Evolutionary conservation across 2,797 vertebrate species (phyloP), one percentile per base, ranked within the genome.

Genomic region (Lacerta viridis): DNA sequence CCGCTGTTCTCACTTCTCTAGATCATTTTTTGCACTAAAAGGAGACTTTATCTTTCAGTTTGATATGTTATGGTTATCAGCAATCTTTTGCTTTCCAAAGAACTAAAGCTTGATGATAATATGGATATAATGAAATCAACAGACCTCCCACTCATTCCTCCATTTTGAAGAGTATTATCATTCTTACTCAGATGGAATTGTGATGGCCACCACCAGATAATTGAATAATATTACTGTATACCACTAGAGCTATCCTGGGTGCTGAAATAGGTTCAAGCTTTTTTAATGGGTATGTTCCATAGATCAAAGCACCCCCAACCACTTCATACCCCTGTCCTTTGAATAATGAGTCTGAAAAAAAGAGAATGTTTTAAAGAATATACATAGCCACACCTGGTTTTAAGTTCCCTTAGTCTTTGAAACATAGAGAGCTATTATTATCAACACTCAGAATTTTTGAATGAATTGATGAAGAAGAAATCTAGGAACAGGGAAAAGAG

Each of bases 11-110:
- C 82, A 88, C 87, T 92, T 94, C 83, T 93, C 80, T 69, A 87
- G 81, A 90, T 87, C 83, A 88, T 90, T 87, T 90, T 87, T 91
- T 92, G 39, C 5, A 77, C 76, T 68, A 88, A 91, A 92, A 90
- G 81, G 43, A 92, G 89, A 80, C 88, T 84, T 85, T 88, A 7
- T 91, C 84, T 88, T 88, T 64, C 84, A 85, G 64, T 78, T 89
- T 0, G 4, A 68, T 90, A 90, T 90, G 92, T 90, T 74, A 77
- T 50, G 80, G 33, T 89, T 94, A 92, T 76, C 83, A 90, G 75
- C 50, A 83, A 74, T 64, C 46, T 91, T 72, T 90, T 90, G 29
- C 75, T 87, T 94, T 91, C 90, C 87, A 88, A 91, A 92, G 41
- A 94, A 87, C 83, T 83, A 90, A 87, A 64, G 39, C n/a, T 83